Evolutionary conservation across 1,140 invertebrate species (phyloP), one percentile per base, ranked within the genome.

Genomic region (Goniozus legneri): DNA sequence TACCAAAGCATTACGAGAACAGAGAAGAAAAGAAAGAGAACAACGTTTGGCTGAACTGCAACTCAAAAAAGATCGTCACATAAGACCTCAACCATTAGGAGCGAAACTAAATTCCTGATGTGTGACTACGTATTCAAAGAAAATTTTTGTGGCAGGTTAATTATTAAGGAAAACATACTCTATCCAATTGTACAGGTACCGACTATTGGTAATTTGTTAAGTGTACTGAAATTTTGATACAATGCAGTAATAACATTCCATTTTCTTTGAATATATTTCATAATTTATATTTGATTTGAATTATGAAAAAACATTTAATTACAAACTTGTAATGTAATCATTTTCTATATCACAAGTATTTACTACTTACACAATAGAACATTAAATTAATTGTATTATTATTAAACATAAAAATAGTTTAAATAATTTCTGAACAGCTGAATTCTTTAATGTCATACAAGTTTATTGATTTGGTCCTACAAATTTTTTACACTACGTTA

Each of bases 21-120:
- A 79, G 50, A 73, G 67, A 45, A 56, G 71, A 37, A 62, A 65
- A 41, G 77, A 79, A 32, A 66, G 77, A 1, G 75, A 79, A 44
- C 60, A 65, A 41, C 68, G 69, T 31, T 40, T 71, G 10, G 69
- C 65, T 22, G 76, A 77, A 35, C 78, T 79, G 36, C 76, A 79
- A 35, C 77, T 79, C 43, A 77, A 69, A 48, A 56, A 71, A 34
- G 77, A 79, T 52, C 68, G 71, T 40, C 65, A 55, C 33, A 59
- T 56, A 3, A 71, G 69, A 50, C 62, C 70, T 2, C 65, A 66
- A 21, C 59, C 69, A 8, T 52, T 78, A 12, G 77, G 76, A 8
- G 67, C 71, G 30, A 78, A 77, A 65, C 55, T 77, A 46, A 60
- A 37, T 37, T 75, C 74, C 47, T 76, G 74, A 73, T 70, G 54